phyloP scores from a whole-genome alignment of 2,888 invertebrate genomes.

The Polymixis flavicincta region DNA sequence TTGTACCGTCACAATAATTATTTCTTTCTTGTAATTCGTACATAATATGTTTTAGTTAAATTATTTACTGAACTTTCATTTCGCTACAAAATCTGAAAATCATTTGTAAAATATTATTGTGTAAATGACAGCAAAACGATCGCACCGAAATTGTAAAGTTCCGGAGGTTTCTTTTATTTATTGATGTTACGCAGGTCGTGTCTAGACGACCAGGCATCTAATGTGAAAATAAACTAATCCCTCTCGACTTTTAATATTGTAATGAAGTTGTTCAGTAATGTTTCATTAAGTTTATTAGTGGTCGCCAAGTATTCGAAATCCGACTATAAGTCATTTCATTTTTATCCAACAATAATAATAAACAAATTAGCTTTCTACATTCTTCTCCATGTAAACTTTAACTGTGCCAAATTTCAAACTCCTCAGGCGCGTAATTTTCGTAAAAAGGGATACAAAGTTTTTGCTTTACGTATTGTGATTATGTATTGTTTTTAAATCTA shows the following conservation, averaged over 20 bases:
- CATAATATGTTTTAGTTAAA: too few relatives aligned
- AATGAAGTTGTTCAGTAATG: slow-evolving; percentile 49
- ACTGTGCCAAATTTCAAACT: too few relatives aligned
- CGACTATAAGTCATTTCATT: too few relatives aligned
- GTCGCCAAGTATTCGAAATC: too few relatives aligned
- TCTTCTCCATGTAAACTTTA: too few relatives aligned
- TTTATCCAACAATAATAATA: too few relatives aligned
- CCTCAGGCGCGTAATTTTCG: too few relatives aligned
- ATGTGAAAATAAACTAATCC: slow-evolving; percentile 51
- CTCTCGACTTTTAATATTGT: slow-evolving; percentile 46
- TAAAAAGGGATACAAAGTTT: too few relatives aligned
- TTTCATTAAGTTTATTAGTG: slow-evolving; percentile 17
- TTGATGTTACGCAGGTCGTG: slow-evolving; percentile 34
- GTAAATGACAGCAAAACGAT: slow-evolving; percentile 29
- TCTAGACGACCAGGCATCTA: slow-evolving; percentile 27
- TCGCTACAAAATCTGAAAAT: neutral
- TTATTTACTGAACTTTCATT: neutral
- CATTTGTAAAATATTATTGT: neutral
- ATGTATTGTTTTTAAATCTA: too few relatives aligned
- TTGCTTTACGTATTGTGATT: too few relatives aligned
- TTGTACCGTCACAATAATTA: neutral
- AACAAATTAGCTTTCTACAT: too few relatives aligned
- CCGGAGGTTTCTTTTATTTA: slow-evolving; percentile 30
- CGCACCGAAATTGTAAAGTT: slow-evolving; percentile 56
- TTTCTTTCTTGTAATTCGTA: neutral